Conservation (phyloP, 2,888 invertebrate genomes). For the Erebia palarica region DNA sequence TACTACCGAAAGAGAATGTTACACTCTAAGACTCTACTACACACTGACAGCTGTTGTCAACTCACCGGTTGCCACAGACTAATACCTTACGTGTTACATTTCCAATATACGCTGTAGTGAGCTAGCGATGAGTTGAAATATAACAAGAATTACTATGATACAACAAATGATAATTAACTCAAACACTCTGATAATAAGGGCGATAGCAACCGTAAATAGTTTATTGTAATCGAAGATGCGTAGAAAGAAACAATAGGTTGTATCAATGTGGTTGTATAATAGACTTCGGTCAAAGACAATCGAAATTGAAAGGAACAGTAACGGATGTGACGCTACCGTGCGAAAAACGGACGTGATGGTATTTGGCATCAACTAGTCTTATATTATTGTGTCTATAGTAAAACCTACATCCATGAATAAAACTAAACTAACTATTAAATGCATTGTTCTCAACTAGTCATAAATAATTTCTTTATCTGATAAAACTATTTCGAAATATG, state of each 20-base stretch:
- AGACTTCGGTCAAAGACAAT: slow-evolving; percentile 78
- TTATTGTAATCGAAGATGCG: slow-evolving; percentile 19
- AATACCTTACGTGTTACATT: too few species aligned
- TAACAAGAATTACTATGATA: background rate
- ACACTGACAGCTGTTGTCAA: too few species aligned
- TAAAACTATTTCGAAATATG: too few species aligned
- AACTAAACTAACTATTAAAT: too few species aligned
- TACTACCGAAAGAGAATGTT: too few species aligned
- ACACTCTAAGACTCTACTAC: too few species aligned
- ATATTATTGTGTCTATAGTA: too few species aligned
- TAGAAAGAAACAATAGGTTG: slow-evolving; percentile 53
- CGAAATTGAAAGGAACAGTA: slow-evolving; percentile 74
- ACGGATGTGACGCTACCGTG: slow-evolving; percentile 65
- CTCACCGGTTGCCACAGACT: too few species aligned
- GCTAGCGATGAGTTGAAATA: background rate
- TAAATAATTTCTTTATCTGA: too few species aligned
- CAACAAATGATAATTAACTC: slow-evolving; percentile 3
- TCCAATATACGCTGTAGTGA: too few species aligned
- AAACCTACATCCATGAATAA: background rate
- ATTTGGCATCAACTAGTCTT: slow-evolving; percentile 2
- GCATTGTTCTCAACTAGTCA: too few species aligned
- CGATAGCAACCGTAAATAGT: background rate
- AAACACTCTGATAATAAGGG: background rate
- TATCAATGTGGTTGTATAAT: slow-evolving; percentile 49
- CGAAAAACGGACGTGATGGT: slow-evolving; percentile 43